phyloP scores from a whole-genome alignment of 2,797 vertebrate genomes.

The Scolopax bukidnonensis region DNA sequence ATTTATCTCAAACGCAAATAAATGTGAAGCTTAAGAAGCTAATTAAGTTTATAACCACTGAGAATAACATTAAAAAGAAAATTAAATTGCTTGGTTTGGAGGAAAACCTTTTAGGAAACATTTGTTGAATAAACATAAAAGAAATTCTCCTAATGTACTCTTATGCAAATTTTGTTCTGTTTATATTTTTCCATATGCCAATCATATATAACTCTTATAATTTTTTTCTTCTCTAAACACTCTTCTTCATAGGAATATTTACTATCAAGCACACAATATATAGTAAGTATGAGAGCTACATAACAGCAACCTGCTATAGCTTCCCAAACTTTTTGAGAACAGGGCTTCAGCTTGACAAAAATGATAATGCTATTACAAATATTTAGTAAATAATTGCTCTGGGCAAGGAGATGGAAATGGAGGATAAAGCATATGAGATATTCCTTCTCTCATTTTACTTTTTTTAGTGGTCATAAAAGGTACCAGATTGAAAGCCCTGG shows the following conservation, averaged over 20 bases:
- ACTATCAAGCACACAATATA: neutral
- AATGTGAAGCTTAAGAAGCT: slow-evolving; percentile 73
- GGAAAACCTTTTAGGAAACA: slow-evolving; percentile 74
- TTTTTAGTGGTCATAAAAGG: neutral
- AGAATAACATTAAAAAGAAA: slow-evolving; percentile 77
- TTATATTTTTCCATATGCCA: slow-evolving; percentile 62
- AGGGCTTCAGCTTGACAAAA: neutral
- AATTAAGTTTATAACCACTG: slow-evolving; percentile 79
- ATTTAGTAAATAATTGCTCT: neutral
- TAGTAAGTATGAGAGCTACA: neutral
- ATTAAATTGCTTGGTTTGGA: slow-evolving; percentile 78
- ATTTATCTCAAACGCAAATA: slow-evolving; percentile 76
- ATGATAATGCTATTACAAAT: neutral
- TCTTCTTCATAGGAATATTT: slow-evolving; percentile 28
- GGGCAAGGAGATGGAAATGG: neutral
- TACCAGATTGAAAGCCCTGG: neutral
- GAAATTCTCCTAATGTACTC: slow-evolving; percentile 49
- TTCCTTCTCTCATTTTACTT: neutral
- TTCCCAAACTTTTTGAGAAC: neutral
- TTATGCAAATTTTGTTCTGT: slow-evolving; percentile 39
- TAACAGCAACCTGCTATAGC: neutral
- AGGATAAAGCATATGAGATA: neutral
- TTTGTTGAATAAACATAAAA: slow-evolving; percentile 76
- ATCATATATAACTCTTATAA: slow-evolving; percentile 22
- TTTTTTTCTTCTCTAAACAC: slow-evolving; percentile 41